These are phyloP conservation scores for Leptura quadrifasciata DNA, from an alignment of 2,888 invertebrate species.

Conservation along the genomic window DNA sequence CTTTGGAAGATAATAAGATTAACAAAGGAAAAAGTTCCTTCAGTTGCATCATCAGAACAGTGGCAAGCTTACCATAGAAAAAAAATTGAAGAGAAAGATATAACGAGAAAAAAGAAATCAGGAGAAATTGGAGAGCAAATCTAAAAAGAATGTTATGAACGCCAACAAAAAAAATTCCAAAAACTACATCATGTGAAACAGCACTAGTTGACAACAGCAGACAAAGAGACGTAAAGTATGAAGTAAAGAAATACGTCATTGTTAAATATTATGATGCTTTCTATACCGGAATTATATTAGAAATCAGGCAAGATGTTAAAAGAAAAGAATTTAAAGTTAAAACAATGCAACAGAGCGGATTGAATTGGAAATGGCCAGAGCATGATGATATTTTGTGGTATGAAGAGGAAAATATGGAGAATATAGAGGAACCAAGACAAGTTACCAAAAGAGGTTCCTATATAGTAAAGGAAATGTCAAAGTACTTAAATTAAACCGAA, in stretches of 20 bases:
- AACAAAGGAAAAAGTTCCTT: too few species aligned
- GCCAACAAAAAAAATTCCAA: neutral
- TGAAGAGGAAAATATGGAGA: constrained; percentile 10
- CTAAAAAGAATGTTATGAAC: neutral
- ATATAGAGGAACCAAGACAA: neutral
- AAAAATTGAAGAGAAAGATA: neutral
- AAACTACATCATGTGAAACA: neutral
- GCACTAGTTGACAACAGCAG: neutral
- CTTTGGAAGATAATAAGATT: too few species aligned
- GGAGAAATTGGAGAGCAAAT: neutral
- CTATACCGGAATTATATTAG: neutral
- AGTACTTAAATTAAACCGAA: too few species aligned
- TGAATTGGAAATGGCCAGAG: constrained; percentile 2
- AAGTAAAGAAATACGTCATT: neutral
- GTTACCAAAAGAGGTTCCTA: constrained; percentile 5
- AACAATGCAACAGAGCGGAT: neutral
- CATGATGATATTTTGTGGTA: constrained; percentile 7
- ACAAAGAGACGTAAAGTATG: neutral
- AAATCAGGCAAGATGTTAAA: neutral
- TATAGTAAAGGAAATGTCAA: too few species aligned
- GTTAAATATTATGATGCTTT: constrained; percentile 5
- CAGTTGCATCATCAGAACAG: neutral
- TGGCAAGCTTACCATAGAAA: neutral
- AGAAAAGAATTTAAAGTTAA: neutral
- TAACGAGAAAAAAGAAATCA: neutral